Evolutionary conservation across 1,140 invertebrate species (phyloP), one percentile per base, ranked within the genome.

Genomic region (Ostrea edulis): DNA sequence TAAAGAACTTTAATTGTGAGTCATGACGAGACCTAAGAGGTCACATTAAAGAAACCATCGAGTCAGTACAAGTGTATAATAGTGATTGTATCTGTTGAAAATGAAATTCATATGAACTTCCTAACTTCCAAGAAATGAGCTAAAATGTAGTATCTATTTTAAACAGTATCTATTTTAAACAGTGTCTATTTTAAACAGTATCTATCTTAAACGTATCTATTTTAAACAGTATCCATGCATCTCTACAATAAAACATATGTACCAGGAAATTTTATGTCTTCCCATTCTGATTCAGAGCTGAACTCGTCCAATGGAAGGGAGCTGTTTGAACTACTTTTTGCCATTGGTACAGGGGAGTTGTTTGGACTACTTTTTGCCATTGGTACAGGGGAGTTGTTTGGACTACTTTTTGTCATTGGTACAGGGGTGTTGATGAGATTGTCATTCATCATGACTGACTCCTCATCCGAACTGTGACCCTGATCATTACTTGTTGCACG

Each of bases 251-350:
- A 20, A 20, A 58, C 20, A 25, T 77, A 35, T 35, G 14, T 77
- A 77, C 68, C 29, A 14, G 68, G 68, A 77, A 77, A 77, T 29
- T 22, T 77, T 2, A 25, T 77, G 35, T 77, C 68, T 35, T 77
- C 68, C 68, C 68, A 77, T 77, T 77, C 68, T 4, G 68, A 77
- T 35, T 77, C 68, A 29, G 68, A 77, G 29, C 68, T 77, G 22
- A 77, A 35, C 25, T 35, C 25, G 25, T 25, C 25, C 1, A 3
- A 2, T 9, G 22, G 68, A 35, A 14, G 22, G 68, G 29, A 29
- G 20, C 8, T 29, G 22, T 25, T 11, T 71, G 65, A 11, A 71
- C 22, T 22, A 71, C 22, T 71, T 25, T 2, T 71, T 7, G 22
- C 22, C 29, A 7, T 71, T 11, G 20, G 22, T 25, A 12, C 11